phyloP scores from a whole-genome alignment of 2,888 invertebrate species.

The Adineta ricciae region DNA sequence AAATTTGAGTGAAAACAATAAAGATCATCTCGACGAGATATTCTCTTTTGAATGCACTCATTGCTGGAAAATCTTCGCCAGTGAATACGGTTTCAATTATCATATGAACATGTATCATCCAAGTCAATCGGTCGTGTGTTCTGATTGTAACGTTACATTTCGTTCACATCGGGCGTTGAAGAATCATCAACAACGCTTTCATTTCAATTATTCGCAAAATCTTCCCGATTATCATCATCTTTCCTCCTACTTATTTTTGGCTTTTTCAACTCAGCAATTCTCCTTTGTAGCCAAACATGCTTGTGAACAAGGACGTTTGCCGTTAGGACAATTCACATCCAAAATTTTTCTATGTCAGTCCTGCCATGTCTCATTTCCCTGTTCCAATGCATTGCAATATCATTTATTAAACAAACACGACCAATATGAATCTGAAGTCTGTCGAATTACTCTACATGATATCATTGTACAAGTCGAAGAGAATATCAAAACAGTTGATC shows the following conservation, averaged over 20 bases:
- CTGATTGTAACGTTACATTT: neutral
- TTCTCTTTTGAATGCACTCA: neutral
- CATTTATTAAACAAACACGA: constrained; percentile 7
- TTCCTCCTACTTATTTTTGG: neutral
- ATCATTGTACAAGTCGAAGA: neutral
- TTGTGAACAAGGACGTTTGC: constrained; percentile 17
- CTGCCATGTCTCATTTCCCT: neutral
- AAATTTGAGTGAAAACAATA: neutral
- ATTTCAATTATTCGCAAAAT: neutral
- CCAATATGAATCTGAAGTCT: neutral
- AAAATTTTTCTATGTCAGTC: neutral
- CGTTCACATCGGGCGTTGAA: neutral
- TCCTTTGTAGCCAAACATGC: neutral
- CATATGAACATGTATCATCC: neutral
- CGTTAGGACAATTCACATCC: neutral
- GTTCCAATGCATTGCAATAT: neutral
- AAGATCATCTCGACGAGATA: neutral
- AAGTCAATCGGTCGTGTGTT: neutral
- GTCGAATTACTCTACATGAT: neutral
- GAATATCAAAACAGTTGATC: neutral
- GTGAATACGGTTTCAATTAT: neutral
- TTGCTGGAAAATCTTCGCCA: neutral
- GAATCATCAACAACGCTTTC: neutral
- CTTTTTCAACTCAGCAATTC: constrained; percentile 5
- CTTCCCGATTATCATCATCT: neutral